phyloP scores from a whole-genome alignment of 2,797 vertebrate species.

The Lophotriccus pileatus region DNA sequence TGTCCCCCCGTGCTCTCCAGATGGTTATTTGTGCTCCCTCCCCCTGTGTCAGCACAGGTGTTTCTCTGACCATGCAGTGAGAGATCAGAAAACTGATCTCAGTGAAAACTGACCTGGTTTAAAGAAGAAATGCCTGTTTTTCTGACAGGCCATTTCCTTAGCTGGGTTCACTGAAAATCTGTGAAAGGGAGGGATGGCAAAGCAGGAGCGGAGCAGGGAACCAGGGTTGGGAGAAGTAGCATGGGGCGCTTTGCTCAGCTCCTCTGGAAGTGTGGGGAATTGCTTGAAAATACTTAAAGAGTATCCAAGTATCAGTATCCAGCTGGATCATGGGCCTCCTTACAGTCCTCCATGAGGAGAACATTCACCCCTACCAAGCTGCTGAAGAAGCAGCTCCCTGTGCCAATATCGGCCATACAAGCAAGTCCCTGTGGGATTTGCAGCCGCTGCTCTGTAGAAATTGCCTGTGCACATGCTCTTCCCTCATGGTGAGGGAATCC shows the following conservation, averaged over 20 bases:
- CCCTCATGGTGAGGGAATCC: neutral
- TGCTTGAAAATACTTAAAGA: neutral
- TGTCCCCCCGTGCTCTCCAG: slow-evolving; percentile 48
- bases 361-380: neutral
- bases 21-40: slow-evolving; percentile 10
- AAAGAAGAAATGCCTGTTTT: neutral
- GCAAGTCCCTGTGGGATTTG: neutral
- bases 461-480: neutral
- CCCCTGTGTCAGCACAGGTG: slow-evolving; percentile 40
- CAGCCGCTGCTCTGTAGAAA: neutral
- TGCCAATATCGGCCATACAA: rapidly evolving
- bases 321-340: neutral
- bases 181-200: rapidly evolving
- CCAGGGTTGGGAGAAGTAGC: neutral
- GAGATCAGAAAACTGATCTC: slow-evolving; percentile 47
- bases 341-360: neutral
- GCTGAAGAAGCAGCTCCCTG: neutral
- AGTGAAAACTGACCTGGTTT: slow-evolving; percentile 42
- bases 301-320: neutral
- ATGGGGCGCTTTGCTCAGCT: neutral
- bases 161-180: neutral
- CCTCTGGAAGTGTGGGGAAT: neutral
- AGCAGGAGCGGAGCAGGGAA: neutral
- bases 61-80: slow-evolving; percentile 33
- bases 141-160: slow-evolving; percentile 10